Percentiles rank a stretch among this genome's conserved stretches.
phyloP scores from a whole-genome alignment of 2,113 vertebrate genomes.

The Calidris pygmaea region DNA sequence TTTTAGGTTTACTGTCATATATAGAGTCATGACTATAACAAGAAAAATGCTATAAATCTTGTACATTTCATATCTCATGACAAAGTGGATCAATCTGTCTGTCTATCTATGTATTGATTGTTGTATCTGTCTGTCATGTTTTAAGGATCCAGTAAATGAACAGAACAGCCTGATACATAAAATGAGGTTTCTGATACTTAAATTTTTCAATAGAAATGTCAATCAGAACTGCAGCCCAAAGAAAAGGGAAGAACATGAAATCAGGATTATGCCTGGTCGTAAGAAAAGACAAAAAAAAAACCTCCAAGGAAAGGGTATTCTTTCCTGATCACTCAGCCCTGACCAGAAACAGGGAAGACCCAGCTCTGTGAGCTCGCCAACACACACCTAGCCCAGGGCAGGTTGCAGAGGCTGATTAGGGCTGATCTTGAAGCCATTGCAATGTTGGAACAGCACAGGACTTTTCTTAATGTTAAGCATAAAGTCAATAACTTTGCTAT shows the following conservation, averaged over 20 bases:
- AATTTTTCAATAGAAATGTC: neutral
- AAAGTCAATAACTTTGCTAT: neutral
- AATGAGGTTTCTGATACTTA: neutral
- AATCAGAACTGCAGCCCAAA: neutral
- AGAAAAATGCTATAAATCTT: neutral
- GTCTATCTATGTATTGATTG: neutral
- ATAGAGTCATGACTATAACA: neutral
- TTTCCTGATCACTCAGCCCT: neutral
- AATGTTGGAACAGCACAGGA: neutral
- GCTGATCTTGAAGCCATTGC: neutral
- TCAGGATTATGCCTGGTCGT: neutral
- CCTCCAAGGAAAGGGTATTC: neutral
- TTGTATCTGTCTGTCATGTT: neutral
- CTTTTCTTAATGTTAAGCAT: neutral
- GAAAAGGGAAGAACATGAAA: neutral
- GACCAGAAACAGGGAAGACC: neutral
- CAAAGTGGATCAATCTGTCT: neutral
- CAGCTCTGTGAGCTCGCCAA: neutral
- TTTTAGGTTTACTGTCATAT: neutral
- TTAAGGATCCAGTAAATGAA: neutral
- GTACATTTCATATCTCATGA: neutral
- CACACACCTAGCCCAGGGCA: fast-evolving
- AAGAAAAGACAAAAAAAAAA: neutral
- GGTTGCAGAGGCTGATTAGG: neutral
- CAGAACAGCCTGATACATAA: neutral